These are phyloP conservation scores for Sorex maritimensis DNA, from an alignment of 2,797 vertebrate species.

Conservation along the genomic window DNA sequence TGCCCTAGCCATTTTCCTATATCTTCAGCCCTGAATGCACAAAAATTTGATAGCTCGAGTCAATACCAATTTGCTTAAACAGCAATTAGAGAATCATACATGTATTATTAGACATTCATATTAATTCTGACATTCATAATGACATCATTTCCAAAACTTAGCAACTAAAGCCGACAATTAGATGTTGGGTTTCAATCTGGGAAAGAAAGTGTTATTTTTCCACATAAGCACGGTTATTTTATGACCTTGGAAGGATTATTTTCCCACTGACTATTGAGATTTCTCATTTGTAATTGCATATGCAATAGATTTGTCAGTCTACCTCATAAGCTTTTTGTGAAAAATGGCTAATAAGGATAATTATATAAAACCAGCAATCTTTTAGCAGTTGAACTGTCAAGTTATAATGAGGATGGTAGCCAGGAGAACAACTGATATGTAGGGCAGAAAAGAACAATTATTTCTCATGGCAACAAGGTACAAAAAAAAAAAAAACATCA, in stretches of 20 bases:
- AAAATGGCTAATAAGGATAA: constrained; percentile 71
- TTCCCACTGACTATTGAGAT: constrained; percentile 55
- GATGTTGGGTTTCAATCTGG: neutral
- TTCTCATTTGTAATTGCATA: constrained; percentile 67
- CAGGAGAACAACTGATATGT: constrained; percentile 7
- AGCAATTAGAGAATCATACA: constrained; percentile 9
- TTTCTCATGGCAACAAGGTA: constrained; percentile 65
- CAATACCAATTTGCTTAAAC: neutral
- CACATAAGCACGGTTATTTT: constrained; percentile 6
- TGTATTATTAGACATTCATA: neutral
- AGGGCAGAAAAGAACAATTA: constrained; percentile 71
- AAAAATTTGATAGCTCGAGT: constrained; percentile 5
- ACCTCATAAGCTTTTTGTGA: constrained; percentile 55
- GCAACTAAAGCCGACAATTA: neutral
- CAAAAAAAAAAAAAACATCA: constrained; percentile 57
- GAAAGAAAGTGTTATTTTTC: neutral
- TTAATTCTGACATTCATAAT: neutral
- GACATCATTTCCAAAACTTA: neutral
- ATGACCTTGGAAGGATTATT: constrained; percentile 58
- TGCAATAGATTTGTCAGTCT: constrained; percentile 59
- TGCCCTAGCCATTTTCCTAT: too few species aligned
- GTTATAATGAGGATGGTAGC: constrained; percentile 68
- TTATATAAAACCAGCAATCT: constrained; percentile 65
- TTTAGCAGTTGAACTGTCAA: constrained; percentile 69
- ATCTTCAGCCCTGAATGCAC: neutral